Base-by-base conservation (phyloP, 2,797 vertebrate species). In the Tadarida brasiliensis region DNA sequence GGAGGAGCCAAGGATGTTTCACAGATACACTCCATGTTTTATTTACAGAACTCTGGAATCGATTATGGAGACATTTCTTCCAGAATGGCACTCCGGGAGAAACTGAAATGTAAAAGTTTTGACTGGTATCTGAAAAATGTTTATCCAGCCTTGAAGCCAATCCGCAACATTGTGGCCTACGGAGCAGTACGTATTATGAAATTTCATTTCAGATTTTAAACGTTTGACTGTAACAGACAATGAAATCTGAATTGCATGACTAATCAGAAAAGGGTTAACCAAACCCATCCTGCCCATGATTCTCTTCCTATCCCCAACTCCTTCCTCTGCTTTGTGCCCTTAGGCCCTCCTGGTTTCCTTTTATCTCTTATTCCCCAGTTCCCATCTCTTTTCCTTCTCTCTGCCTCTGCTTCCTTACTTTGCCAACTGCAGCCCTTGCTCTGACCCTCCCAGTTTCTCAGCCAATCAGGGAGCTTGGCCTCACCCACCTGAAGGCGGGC, bases 121-220 rank as follows among this genome's bases (percentile, higher is more conserved):
- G 98, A 98, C 96, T 99, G 98, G 99, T 99, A 99, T 94, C 97
- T 99, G 91, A 98, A 99, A 71, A 98, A 98, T 8, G 35, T 99
- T 65, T 99, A 99, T 83, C 98, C 98, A 3, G 7, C 70, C 47
- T 96, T 98, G 90, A 57, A 96, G 73, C 92, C 90, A 24, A 33
- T 96, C 59, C 57, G 1, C 59, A 92, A 49, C 73, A n/a, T 98
- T 63, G 84, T 97, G 80, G 94, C 56, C 82, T 98, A 97, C 0
- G 96, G 94, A 95, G 95, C 77, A 83, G 96, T 98, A 96, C 1
- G 96, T 97, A 87, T 5, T 28, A 73, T 3, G 26, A 87, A 74
- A 59, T 0, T 28, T 4, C 47, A n/a, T 17, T 65, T 88, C 17
- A 30, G 30, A 73, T 47, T 94, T 80, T 44, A 73, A 76, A 44